These are phyloP conservation scores for Caenorhabditis sulstoni DNA, from an alignment of 2,888 invertebrate species.

Conservation along the genomic window DNA sequence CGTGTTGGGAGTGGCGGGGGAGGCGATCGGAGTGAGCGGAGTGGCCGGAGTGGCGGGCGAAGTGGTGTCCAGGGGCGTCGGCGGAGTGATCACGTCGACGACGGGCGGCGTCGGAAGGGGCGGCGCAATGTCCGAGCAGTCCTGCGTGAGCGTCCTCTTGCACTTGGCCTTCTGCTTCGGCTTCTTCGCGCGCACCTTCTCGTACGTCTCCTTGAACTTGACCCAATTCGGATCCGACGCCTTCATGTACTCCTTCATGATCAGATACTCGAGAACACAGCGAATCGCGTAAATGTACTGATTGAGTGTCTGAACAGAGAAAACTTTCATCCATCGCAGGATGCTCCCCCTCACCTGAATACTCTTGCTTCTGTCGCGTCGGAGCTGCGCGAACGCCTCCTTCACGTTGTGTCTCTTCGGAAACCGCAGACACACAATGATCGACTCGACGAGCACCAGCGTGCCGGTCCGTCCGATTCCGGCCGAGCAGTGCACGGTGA, in stretches of 20 bases:
- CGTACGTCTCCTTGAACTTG: conserved; percentile 37
- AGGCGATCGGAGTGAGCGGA: background rate
- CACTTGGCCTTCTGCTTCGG: background rate
- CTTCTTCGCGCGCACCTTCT: conserved; percentile 26
- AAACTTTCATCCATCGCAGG: too few species aligned
- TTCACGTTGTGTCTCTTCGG: conserved; percentile 23
- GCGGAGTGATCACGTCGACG: background rate
- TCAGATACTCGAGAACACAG: conserved; percentile 39
- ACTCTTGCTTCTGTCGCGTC: conserved; percentile 41
- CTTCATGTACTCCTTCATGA: conserved; percentile 21
- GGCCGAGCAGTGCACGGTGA: conserved; percentile 47
- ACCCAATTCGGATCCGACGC: conserved; percentile 30
- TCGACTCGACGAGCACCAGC: conserved; percentile 42
- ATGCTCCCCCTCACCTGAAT: conserved; percentile 21
- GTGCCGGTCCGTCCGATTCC: conserved; percentile 55
- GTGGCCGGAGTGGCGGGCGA: background rate
- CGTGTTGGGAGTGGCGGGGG: background rate
- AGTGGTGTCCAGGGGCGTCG: background rate
- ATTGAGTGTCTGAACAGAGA: conserved; percentile 18
- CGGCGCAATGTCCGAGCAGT: background rate
- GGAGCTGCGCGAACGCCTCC: conserved; percentile 17
- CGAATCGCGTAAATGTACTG: conserved; percentile 50
- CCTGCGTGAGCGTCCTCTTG: conserved; percentile 16
- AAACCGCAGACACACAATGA: conserved; percentile 31
- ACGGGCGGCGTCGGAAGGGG: background rate